Conservation (phyloP, 2,797 vertebrate species). For the Mustela erminea region DNA sequence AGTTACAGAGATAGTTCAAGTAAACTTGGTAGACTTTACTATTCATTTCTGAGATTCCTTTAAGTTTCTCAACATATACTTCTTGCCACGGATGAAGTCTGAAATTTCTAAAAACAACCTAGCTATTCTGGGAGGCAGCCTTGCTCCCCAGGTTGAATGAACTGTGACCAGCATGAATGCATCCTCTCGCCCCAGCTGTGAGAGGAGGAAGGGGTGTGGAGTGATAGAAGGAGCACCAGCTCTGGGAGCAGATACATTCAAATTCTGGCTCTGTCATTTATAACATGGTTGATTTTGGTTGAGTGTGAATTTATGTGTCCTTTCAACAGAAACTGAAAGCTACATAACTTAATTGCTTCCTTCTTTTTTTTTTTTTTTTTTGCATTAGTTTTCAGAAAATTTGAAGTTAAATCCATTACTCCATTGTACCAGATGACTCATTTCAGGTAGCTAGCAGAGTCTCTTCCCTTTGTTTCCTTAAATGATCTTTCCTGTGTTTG, state of each 20-base stretch:
- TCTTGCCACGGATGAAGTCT: not conserved
- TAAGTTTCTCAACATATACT: not conserved
- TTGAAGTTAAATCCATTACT: not conserved
- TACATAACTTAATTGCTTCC: not conserved
- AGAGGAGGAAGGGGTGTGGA: not conserved
- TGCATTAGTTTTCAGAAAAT: conserved; percentile 48
- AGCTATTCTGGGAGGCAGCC: not conserved
- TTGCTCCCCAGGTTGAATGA: not conserved
- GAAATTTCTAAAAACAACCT: not conserved
- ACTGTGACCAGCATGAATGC: not conserved
- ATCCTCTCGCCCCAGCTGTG: not conserved
- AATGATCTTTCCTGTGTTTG: conserved; percentile 8
- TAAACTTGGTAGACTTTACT: not conserved
- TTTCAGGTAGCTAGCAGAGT: not conserved
- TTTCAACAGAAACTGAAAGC: conserved; percentile 19
- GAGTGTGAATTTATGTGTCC: not conserved
- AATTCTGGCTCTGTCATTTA: not conserved
- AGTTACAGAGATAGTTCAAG: not conserved
- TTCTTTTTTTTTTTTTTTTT: conserved; percentile 46
- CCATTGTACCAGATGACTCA: not conserved
- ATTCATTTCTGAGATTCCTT: not conserved
- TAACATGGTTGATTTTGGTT: not conserved
- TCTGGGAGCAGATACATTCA: not conserved
- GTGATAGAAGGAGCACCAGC: not conserved
- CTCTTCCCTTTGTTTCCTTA: not conserved